Conservation (phyloP, 2,888 invertebrate genomes). For the Schrankia costaestrigalis region DNA sequence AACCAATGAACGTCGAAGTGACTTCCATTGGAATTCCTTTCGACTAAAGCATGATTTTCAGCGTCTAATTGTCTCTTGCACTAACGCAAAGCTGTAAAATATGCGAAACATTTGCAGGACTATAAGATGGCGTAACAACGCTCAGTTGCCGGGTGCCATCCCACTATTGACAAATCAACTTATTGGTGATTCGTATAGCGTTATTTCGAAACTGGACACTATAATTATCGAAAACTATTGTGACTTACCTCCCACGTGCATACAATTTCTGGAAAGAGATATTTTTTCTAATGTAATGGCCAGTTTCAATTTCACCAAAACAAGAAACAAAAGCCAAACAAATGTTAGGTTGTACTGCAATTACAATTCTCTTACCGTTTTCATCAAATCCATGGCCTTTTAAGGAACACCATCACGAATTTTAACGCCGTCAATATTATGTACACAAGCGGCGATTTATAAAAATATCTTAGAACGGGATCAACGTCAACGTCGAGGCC, state of each 20-base stretch:
- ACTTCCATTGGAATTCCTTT: constrained; percentile 59
- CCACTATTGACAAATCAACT: constrained; percentile 76
- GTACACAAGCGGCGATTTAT: constrained; percentile 56
- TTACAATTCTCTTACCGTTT: constrained; percentile 74
- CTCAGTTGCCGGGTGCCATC: constrained; percentile 78
- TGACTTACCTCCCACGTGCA: constrained; percentile 79
- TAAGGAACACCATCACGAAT: constrained; percentile 79
- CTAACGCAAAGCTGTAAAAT: constrained; percentile 66
- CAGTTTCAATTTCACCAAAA: constrained; percentile 81
- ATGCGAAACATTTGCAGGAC: constrained; percentile 75
- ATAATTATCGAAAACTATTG: constrained; percentile 62
- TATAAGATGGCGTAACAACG: constrained; percentile 81
- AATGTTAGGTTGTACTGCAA: constrained; percentile 55
- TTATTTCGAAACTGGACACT: constrained; percentile 63
- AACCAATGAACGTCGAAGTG: constrained; percentile 55
- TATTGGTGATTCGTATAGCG: constrained; percentile 54
- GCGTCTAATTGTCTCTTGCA: constrained; percentile 56
- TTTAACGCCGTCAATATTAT: constrained; percentile 64
- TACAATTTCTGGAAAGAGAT: constrained; percentile 80
- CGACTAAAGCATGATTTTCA: constrained; percentile 63
- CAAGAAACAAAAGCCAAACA: constrained; percentile 82
- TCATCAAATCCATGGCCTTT: constrained; percentile 82
- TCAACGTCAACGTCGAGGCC: constrained; percentile 71
- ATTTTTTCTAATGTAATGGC: constrained; percentile 81
- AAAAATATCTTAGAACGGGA: constrained; percentile 66